These are phyloP conservation scores for Anticlea derivata DNA, from an alignment of 2,888 invertebrate species.

Conservation along the genomic window DNA sequence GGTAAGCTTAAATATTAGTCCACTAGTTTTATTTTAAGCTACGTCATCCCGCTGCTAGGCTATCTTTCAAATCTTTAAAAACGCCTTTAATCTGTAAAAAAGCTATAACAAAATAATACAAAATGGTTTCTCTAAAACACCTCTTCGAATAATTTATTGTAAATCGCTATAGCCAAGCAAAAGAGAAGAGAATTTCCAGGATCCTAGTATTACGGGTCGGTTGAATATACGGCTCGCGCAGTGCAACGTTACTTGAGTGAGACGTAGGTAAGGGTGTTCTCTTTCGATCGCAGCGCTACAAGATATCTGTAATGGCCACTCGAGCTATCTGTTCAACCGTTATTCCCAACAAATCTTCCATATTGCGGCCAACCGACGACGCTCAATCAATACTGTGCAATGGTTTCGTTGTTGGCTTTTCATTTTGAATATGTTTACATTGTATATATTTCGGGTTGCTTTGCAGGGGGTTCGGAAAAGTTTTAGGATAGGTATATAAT, in stretches of 20 bases:
- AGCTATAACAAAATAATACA: too few relatives aligned
- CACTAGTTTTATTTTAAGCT: too few relatives aligned
- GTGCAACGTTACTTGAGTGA: constrained; percentile 57
- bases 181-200: constrained; percentile 44
- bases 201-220: constrained; percentile 50
- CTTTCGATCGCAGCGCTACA: constrained; percentile 64
- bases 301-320: constrained; percentile 80
- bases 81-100: too few relatives aligned
- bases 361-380: constrained; percentile 64
- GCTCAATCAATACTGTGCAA: constrained; percentile 66
- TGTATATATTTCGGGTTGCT: constrained; percentile 7
- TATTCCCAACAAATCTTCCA: constrained; percentile 78
- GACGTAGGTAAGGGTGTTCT: constrained; percentile 64
- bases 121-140: neutral
- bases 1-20: too few relatives aligned
- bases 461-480: neutral
- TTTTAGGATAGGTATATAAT: too few relatives aligned
- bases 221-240: constrained; percentile 47
- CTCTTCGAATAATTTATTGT: constrained; percentile 34
- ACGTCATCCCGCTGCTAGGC: too few relatives aligned
- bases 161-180: constrained; percentile 40
- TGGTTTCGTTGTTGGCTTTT: constrained; percentile 52
- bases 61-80: too few relatives aligned
- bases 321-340: constrained; percentile 74
- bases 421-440: constrained; percentile 49